Conservation (phyloP, 2,888 invertebrate species). For the Tanytarsus gracilentus region DNA sequence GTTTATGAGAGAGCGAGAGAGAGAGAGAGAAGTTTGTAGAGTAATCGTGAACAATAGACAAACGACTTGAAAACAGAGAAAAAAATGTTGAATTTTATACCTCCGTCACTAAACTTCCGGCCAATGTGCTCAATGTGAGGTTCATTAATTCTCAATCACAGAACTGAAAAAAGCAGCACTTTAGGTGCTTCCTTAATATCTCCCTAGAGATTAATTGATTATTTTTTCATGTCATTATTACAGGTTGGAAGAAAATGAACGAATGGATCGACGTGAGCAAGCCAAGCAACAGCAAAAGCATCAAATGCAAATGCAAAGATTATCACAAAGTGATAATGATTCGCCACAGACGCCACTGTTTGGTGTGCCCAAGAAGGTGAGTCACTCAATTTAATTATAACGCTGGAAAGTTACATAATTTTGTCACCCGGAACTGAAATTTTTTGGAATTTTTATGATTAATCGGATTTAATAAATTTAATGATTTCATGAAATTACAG, state of each 20-base stretch:
- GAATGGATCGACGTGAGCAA: conserved; percentile 25
- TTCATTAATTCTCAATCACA: neutral
- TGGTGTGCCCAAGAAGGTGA: conserved; percentile 22
- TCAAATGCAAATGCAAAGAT: conserved; percentile 10
- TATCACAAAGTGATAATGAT: conserved; percentile 16
- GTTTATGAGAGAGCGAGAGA: neutral
- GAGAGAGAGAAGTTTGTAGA: no score
- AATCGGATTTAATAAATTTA: no score
- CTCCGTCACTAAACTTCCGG: neutral
- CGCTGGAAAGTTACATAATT: no score
- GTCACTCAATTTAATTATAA: neutral
- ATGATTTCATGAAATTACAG: no score
- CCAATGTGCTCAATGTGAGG: neutral
- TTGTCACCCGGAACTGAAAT: no score
- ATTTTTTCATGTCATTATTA: neutral
- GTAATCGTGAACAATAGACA: neutral
- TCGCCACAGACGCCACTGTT: conserved; percentile 12
- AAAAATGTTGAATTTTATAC: neutral
- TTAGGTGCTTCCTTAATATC: neutral
- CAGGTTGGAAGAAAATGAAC: conserved; percentile 25
- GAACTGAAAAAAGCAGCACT: neutral
- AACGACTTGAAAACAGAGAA: neutral
- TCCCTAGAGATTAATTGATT: neutral
- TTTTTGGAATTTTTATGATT: no score
- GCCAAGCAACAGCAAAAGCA: conserved; percentile 13